Base-by-base conservation (phyloP, 2,797 vertebrate genomes). In the Phrynocephalus guinanensis region DNA sequence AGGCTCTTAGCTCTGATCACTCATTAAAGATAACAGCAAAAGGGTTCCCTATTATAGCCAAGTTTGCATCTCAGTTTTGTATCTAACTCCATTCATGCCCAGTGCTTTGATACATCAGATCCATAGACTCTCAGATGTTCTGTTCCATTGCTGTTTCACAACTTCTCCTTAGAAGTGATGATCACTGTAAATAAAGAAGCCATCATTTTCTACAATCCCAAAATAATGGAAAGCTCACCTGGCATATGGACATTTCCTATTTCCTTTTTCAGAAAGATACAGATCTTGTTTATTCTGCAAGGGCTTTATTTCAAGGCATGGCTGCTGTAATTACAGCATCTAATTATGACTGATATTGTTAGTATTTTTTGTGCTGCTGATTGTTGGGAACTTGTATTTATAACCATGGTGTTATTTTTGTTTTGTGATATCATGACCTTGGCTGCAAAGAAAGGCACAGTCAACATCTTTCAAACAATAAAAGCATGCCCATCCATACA, bases 301-400 rank as follows among this genome's bases (percentile, higher is more conserved):
- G 73, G 38, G 16, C 66, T 87, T 56, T 52, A 86, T 11, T 79
- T 79, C 70, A 82, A 28, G 20, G 48, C 60, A 18, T 9, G 16
- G n/a, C n/a, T 28, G 10, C 24, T 8, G 33, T 28, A 7, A 84
- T 84, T 76, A 13, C 0, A 68, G 38, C 26, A 26, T n/a, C 11
- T 50, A 87, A 82, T 48, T 50, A 44, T 87, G 72, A 82, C 76
- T 38, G n/a, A 79, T 70, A 6, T 38, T 56, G 24, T 87, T 82
- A 50, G 60, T 20, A 2, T 73, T 52, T 76, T 9, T 67, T 75
- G 38, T 33, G 20, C 44, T 76, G 28, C 44, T 76, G 26, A 81
- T 82, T 28, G 48, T 82, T 76, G 67, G 67, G 50, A 68, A 68
- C 30, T 50, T 67, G n/a, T 67, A 66, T 70, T 87, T 87, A 33